Evolutionary conservation across 2,888 invertebrate genomes (phyloP).

Genomic region (Slavum lentiscoides): DNA sequence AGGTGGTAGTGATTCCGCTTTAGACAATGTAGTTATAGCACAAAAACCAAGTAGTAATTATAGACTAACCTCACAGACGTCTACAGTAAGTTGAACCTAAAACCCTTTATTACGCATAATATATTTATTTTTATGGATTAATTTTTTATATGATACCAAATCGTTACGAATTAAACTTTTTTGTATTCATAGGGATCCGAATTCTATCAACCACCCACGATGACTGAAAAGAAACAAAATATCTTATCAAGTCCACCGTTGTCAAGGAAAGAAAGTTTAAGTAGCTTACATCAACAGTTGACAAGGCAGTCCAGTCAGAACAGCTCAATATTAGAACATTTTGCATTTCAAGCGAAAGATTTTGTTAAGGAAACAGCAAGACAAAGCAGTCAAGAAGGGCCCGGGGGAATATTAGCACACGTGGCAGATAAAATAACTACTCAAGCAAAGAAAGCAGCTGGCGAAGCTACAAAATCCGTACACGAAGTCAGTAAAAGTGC

Average conservation of each 20-base stretch:
- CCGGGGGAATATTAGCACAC: constrained; percentile 69
- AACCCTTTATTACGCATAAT: background rate
- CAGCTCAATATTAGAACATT: constrained; percentile 80
- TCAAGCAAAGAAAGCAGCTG: constrained; percentile 83
- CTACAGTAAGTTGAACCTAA: constrained; percentile 27
- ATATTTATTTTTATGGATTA: background rate
- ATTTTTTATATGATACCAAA: background rate
- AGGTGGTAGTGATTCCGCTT: constrained; percentile 48
- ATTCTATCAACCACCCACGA: background rate
- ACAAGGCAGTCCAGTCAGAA: constrained; percentile 78
- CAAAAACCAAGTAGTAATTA: constrained; percentile 27
- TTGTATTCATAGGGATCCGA: constrained; percentile 5
- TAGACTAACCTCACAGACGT: constrained; percentile 30
- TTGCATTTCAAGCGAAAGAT: constrained; percentile 85
- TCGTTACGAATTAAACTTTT: background rate
- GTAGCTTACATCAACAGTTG: constrained; percentile 58
- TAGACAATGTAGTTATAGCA: constrained; percentile 42
- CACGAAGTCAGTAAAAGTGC: constrained; percentile 85
- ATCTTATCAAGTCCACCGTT: constrained; percentile 46
- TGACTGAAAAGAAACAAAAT: constrained; percentile 31
- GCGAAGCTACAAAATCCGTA: constrained; percentile 80
- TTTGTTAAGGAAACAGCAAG: constrained; percentile 83
- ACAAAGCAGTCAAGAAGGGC: constrained; percentile 85
- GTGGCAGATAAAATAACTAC: constrained; percentile 85
- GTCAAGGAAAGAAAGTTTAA: constrained; percentile 56